Base-by-base conservation (phyloP, 2,888 invertebrate species). In the Hyposoter didymator region DNA sequence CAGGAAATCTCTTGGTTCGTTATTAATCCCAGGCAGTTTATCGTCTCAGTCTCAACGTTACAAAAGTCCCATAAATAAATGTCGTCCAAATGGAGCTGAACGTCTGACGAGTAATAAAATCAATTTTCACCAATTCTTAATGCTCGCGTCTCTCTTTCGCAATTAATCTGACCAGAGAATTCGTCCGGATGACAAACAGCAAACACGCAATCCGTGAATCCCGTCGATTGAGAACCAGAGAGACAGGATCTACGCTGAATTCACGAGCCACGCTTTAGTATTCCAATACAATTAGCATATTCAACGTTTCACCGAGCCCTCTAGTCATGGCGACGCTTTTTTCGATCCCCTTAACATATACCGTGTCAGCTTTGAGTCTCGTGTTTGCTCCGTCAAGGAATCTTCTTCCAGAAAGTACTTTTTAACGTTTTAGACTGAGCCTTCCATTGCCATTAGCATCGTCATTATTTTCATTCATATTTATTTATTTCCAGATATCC, bases 221-320 rank as follows among this genome's bases (percentile, higher is more conserved):
- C 32, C 14, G 17, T 64, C 22, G 79, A 52, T 35, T 8, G 22
- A 35, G 14, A 49, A 55, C 8, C 17, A 52, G 14, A 35, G 70
- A 39, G 3, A 22, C 59, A 74, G 43, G 49, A 52, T 64, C 49
- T 39, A 49, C 43, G 14, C n/a, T 64, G 72, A 22, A 79, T 69
- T 79, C 45, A 49, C 62, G 72, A 52, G 22, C n/a, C 72, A 17
- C 39, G 72, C 52, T 76, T 69, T 78, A 55, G 67, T 45, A 78
- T 78, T 78, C 78, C 32, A 69, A 49, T 52, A 32, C 28, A 78
- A 69, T 69, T 78, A 55, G 55, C 78, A 78, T 78, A 78, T 69
- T 69, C 69, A 78, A 14, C 28, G 69, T 43, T 10, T 52, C 62
- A 35, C 19, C 49, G 66, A 76, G 67, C 22, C 45, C 28, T 45